These are phyloP conservation scores for Ennomos quercinarius DNA, from an alignment of 2,888 invertebrate species.

Conservation along the genomic window DNA sequence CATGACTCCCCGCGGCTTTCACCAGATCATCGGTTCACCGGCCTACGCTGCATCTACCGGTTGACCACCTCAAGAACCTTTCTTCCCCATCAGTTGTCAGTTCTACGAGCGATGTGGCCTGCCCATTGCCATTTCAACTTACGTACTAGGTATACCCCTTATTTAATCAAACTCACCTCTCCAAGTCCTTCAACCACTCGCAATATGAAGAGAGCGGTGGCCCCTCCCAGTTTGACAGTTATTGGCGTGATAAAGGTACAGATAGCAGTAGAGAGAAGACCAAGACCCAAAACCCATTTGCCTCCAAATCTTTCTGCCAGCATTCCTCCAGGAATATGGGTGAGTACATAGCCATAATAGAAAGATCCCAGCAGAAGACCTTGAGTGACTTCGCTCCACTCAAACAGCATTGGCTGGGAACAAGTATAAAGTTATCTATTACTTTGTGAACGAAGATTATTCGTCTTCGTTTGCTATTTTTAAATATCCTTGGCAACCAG, in stretches of 20 bases:
- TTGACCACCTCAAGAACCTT: no score
- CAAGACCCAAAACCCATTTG: conserved; percentile 92
- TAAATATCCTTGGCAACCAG: no score
- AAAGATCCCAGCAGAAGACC: conserved; percentile 93
- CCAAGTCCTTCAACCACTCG: conserved; percentile 86
- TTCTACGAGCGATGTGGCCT: no score
- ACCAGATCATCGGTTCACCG: no score
- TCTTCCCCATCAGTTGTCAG: no score
- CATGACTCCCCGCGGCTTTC: no score
- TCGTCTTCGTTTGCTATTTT: no score
- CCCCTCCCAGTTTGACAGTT: conserved; percentile 85
- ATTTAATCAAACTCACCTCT: conserved; percentile 82
- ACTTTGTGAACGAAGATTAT: no score
- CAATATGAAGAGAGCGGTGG: conserved; percentile 82
- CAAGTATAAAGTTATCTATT: no score
- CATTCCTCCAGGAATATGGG: conserved; percentile 94
- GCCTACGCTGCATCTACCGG: no score
- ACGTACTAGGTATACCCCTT: no score
- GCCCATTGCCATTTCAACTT: no score
- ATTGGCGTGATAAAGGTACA: conserved; percentile 93
- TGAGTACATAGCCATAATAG: conserved; percentile 93
- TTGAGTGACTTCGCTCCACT: conserved; percentile 90
- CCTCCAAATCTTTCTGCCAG: conserved; percentile 93
- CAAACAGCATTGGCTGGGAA: conserved; percentile 69
- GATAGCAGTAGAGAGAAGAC: conserved; percentile 91